These are phyloP conservation scores for Rhyacophila evoluta DNA, from an alignment of 2,888 invertebrate genomes.

Conservation along the genomic window DNA sequence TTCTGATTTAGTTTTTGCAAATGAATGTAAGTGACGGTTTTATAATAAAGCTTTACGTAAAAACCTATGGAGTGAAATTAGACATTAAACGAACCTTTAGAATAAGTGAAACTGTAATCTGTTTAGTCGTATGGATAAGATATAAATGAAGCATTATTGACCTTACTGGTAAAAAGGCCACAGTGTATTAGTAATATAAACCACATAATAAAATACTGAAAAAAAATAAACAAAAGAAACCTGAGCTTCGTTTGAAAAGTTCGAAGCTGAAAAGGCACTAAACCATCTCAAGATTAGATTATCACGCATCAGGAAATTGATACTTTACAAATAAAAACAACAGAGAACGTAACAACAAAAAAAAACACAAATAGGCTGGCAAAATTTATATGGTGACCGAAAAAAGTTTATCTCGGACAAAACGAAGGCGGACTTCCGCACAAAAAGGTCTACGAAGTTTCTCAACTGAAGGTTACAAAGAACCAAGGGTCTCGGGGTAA, in stretches of 20 bases:
- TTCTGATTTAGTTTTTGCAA: too few relatives aligned
- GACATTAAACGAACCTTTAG: too few relatives aligned
- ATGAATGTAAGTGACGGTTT: too few relatives aligned
- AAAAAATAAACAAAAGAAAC: background rate
- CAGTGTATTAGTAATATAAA: background rate
- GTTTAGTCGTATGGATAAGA: too few relatives aligned
- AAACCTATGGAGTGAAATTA: too few relatives aligned
- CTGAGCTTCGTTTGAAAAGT: background rate
- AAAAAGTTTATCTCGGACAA: background rate
- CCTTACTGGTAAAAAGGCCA: background rate
- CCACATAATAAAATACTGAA: background rate
- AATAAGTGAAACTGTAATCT: too few relatives aligned
- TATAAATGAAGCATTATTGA: too few relatives aligned
- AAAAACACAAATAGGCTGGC: background rate
- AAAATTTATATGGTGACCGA: background rate
- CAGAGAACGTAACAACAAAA: background rate
- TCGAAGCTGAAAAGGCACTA: background rate
- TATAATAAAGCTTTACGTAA: too few relatives aligned
- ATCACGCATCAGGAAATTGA: slow-evolving; percentile 22
- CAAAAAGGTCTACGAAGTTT: background rate
- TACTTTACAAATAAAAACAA: slow-evolving; percentile 22
- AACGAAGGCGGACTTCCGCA: background rate
- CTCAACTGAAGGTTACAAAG: background rate
- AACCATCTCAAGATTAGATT: slow-evolving; percentile 14
- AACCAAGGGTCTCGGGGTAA: background rate